These are phyloP conservation scores for Labeo calbasu DNA, from an alignment of 2,797 vertebrate species.

Conservation along the genomic window DNA sequence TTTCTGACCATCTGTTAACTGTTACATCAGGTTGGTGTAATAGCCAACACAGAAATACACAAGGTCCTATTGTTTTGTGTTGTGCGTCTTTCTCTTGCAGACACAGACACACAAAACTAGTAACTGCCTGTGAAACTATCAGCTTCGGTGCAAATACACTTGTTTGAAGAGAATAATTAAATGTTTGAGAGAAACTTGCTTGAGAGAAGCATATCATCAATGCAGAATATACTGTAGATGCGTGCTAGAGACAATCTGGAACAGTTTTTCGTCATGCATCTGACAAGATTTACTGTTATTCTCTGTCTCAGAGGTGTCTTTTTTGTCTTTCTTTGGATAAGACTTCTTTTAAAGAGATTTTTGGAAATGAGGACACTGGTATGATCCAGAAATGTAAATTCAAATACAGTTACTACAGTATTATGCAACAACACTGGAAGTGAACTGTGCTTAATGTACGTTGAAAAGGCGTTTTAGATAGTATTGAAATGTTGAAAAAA, in stretches of 20 bases:
- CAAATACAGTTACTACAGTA: background rate
- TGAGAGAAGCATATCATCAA: background rate
- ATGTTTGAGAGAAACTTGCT: background rate
- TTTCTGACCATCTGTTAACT: slow-evolving; percentile 66
- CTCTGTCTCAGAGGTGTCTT: slow-evolving; percentile 11
- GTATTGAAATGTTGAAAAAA: slow-evolving; percentile 8
- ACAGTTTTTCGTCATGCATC: slow-evolving; percentile 14
- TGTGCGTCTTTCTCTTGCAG: background rate
- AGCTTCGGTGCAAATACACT: background rate
- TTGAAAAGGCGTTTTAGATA: background rate
- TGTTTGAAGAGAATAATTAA: background rate
- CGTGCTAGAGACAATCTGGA: slow-evolving; percentile 2
- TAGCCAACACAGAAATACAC: slow-evolving; percentile 55
- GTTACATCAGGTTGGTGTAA: slow-evolving; percentile 59
- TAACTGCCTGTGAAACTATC: background rate
- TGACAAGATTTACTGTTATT: slow-evolving; percentile 31
- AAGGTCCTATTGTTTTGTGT: slow-evolving; percentile 40
- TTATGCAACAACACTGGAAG: slow-evolving; percentile 36
- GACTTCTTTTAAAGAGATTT: slow-evolving; percentile 32
- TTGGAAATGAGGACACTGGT: background rate
- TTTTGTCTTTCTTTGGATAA: slow-evolving; percentile 39
- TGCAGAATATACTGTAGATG: slow-evolving; percentile 1
- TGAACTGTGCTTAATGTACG: background rate
- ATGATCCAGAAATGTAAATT: slow-evolving; percentile 34
- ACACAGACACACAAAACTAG: background rate